Conservation (phyloP, 1,140 invertebrate species). For the Diploscapter pachys region DNA sequence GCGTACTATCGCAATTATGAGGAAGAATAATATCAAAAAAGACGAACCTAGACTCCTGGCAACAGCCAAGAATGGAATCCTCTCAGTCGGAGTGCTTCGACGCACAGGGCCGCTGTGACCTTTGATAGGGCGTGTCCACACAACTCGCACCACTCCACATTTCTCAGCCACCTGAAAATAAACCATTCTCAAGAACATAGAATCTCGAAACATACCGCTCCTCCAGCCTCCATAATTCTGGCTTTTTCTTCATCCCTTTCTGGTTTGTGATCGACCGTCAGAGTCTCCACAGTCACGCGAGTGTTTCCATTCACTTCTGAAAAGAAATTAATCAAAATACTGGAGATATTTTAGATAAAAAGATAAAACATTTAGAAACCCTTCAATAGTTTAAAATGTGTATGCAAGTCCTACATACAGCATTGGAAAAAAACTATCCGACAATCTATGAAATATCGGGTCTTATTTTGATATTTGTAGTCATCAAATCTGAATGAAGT, state of each 20-base stretch:
- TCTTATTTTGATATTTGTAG: no score
- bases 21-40: background rate
- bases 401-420: background rate
- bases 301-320: constrained; percentile 27
- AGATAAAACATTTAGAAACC: constrained; percentile 3
- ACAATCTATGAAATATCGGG: background rate
- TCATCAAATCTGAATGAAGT: no score
- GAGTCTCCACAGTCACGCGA: constrained; percentile 43
- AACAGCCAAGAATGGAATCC: constrained; percentile 92
- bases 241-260: constrained; percentile 79
- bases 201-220: background rate
- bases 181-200: background rate
- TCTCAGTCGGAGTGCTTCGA: constrained; percentile 79
- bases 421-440: background rate
- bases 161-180: constrained; percentile 65
- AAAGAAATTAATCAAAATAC: background rate
- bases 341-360: constrained; percentile 18
- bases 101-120: constrained; percentile 73
- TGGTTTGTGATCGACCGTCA: constrained; percentile 91
- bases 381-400: background rate
- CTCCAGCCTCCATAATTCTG: constrained; percentile 71
- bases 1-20: background rate
- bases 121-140: constrained; percentile 85
- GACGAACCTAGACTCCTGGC: constrained; percentile 76
- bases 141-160: constrained; percentile 86